Evolutionary conservation across 2,113 vertebrate genomes (phyloP).

Genomic region (Cathartes aura): DNA sequence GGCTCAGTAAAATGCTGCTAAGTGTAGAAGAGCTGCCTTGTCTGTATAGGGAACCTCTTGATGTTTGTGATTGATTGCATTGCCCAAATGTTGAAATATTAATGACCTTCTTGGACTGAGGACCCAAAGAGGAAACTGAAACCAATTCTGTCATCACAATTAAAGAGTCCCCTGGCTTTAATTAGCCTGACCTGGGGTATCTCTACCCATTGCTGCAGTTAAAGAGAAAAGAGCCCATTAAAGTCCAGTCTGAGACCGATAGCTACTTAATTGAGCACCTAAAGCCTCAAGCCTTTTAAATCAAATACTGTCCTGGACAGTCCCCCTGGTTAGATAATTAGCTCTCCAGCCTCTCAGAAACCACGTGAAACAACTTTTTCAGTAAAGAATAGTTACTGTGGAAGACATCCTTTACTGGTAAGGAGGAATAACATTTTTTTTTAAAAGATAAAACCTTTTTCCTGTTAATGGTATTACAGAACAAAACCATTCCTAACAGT

Average conservation of each 20-base stretch:
- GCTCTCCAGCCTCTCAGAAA: conserved; percentile 79
- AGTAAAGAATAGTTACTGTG: conserved; percentile 73
- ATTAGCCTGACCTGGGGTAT: conserved; percentile 94
- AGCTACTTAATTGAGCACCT: conserved; percentile 98
- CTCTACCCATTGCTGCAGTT: conserved; percentile 87
- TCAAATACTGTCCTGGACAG: conserved; percentile 92
- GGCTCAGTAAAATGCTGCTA: conserved; percentile 30
- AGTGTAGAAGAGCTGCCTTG: conserved; percentile 50
- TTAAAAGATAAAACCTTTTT: conserved; percentile 36
- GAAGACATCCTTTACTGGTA: conserved; percentile 57
- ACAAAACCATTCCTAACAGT: neutral
- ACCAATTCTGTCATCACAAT: conserved; percentile 96
- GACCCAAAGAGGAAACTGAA: conserved; percentile 87
- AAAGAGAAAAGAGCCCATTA: conserved; percentile 94
- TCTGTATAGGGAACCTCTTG: conserved; percentile 78
- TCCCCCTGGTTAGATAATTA: conserved; percentile 93
- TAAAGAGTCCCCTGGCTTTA: conserved; percentile 97
- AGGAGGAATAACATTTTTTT: conserved; percentile 59
- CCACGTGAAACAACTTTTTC: conserved; percentile 76
- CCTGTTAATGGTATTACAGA: conserved; percentile 8
- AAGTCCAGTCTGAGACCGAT: conserved; percentile 93
- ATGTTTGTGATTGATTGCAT: conserved; percentile 88
- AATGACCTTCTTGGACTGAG: conserved; percentile 82
- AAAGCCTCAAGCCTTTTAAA: conserved; percentile 95
- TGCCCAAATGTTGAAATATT: conserved; percentile 86